Conservation (phyloP, 2,888 invertebrate genomes). For the Neoascia interrupta region DNA sequence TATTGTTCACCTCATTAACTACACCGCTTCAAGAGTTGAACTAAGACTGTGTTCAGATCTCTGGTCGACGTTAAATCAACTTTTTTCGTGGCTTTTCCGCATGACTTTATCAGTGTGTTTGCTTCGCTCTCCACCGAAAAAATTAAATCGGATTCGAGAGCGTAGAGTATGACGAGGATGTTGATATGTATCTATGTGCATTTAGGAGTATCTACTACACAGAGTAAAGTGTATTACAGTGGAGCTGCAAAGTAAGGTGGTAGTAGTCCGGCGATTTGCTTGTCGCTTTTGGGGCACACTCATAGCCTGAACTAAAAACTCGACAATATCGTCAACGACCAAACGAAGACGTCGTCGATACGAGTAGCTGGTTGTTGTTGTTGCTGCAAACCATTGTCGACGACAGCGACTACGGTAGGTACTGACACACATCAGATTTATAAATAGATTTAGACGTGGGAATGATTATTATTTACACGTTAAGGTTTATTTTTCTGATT, state of each 20-base stretch:
- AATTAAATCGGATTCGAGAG: conserved; percentile 16
- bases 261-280: conserved; percentile 19
- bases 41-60: conserved; percentile 64
- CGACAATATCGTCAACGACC: conserved; percentile 42
- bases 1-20: conserved; percentile 61
- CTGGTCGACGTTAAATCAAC: conserved; percentile 61
- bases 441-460: conserved; percentile 74
- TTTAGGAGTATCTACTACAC: neutral
- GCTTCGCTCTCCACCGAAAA: conserved; percentile 21
- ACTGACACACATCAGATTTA: conserved; percentile 74
- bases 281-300: conserved; percentile 27
- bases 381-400: conserved; percentile 14
- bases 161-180: conserved; percentile 25
- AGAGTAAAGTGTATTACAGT: conserved; percentile 29
- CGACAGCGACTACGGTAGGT: conserved; percentile 23
- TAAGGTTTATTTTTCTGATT: conserved; percentile 66
- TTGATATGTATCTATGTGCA: conserved; percentile 10
- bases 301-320: conserved; percentile 5
- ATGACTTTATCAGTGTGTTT: conserved; percentile 42
- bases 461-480: conserved; percentile 70
- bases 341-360: neutral
- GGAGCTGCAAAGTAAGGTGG: conserved; percentile 42
- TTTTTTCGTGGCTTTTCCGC: conserved; percentile 33
- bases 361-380: conserved; percentile 1
- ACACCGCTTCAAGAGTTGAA: conserved; percentile 65